Evolutionary conservation across 2,888 invertebrate species (phyloP), one percentile per base, ranked within the genome.

Genomic region (Coleophora deauratella): DNA sequence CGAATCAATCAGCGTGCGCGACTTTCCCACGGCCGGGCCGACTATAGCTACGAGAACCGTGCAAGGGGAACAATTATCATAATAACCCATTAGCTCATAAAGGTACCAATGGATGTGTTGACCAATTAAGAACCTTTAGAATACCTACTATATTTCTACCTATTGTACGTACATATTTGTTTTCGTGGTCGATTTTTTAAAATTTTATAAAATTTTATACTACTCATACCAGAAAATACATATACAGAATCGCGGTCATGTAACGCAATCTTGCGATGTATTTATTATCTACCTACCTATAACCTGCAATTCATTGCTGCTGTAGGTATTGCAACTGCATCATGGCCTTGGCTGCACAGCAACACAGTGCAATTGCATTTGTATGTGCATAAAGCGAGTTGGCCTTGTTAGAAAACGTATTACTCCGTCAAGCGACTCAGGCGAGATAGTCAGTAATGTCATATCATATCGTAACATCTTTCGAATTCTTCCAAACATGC

Each of bases 281-380:
- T 66, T 66, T 64, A 62, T 66, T 58, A 54, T 57, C 52, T 21
- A 21, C 21, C 3, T 11, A 31, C 31, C n/a, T n/a, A n/a, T 9
- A 62, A 62, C 60, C 61, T 66, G 64, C 68, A 68, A 65, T 66
- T 65, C 67, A 72, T 70, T 63, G 68, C 66, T n/a, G 64, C 65
- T 62, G 59, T 63, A 73, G 3, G 21, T 6, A 21, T 21, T 21
- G 21, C 21, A 21, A 21, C 77, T 80, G 73, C 80, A 77, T 74
- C 76, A 75, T 65, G 77, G 69, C 81, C 81, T 81, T 80, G 79
- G 73, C 59, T 60, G 62, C 73, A 67, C 71, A 68, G 80, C 67
- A 72, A 71, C 72, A 62, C 65, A 70, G 65, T 76, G 78, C 78
- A 73, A 67, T 60, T 71, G 67, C 71, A 72, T 55, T 65, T 59